Evolutionary conservation across 92 coral and sea anemone species (phyloP).

Genomic region (Phenganax subtilis): DNA sequence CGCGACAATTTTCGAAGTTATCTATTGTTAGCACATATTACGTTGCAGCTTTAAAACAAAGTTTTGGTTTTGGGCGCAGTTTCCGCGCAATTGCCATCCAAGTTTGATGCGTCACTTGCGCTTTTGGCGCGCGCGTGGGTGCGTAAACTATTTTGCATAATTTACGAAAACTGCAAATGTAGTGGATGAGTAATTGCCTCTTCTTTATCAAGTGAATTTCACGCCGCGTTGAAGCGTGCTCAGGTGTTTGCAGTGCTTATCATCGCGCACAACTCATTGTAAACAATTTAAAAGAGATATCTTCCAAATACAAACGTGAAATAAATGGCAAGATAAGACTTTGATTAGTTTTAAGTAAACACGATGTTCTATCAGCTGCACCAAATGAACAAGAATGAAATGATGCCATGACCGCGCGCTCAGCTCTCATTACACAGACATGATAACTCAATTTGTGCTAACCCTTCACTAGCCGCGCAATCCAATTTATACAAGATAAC

Average conservation of each 20-base stretch:
- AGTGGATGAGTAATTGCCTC: conserved; percentile 25
- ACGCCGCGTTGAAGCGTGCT: neutral
- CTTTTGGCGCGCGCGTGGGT: conserved; percentile 30
- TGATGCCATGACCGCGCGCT: neutral
- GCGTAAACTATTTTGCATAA: conserved; percentile 21
- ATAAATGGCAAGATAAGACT: conserved; percentile 22
- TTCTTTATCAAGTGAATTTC: conserved; percentile 9
- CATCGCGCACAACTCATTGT: conserved; percentile 14
- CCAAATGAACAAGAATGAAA: too few species aligned
- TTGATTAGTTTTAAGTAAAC: conserved; percentile 23
- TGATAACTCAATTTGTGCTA: neutral
- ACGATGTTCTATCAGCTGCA: neutral
- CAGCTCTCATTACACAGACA: neutral
- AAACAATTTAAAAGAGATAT: conserved; percentile 39
- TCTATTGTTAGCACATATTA: neutral
- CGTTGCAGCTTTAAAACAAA: conserved; percentile 1
- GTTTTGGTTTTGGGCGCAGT: conserved; percentile 27
- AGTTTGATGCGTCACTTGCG: conserved; percentile 14
- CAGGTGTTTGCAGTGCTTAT: conserved; percentile 7
- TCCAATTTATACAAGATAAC: neutral
- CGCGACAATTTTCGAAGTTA: neutral
- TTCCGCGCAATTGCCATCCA: conserved; percentile 18
- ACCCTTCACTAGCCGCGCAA: neutral
- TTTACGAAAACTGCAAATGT: conserved; percentile 14
- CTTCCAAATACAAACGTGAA: conserved; percentile 28